These are phyloP conservation scores for Glomeris marginata DNA, from an alignment of 2,888 invertebrate species.

Conservation along the genomic window DNA sequence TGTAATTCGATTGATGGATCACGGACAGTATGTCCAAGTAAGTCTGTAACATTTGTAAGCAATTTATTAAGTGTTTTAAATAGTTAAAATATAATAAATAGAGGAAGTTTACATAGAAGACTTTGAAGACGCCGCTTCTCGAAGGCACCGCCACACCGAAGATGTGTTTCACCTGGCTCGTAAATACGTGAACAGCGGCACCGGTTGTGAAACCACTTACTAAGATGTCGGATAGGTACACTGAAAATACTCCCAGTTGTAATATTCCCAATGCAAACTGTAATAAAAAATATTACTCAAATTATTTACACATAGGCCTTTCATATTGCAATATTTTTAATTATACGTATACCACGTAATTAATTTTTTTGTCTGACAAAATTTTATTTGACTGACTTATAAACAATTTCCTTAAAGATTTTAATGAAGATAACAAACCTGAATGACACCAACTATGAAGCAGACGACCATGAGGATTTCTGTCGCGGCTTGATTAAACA, in stretches of 20 bases:
- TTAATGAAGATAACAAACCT: conserved; percentile 7
- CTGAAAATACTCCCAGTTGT: conserved; percentile 55
- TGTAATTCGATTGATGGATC: conserved; percentile 43
- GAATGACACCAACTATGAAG: conserved; percentile 8
- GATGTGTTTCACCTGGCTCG: conserved; percentile 44
- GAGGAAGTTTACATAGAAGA: conserved; percentile 1
- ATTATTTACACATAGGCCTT: too few species aligned
- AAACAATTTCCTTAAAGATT: background rate
- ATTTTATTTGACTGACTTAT: too few species aligned
- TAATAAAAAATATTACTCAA: too few species aligned
- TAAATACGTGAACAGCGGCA: conserved; percentile 70
- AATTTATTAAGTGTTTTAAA: background rate
- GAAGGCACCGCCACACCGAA: conserved; percentile 1
- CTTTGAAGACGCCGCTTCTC: background rate
- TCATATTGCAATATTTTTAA: too few species aligned
- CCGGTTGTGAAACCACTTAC: conserved; percentile 81
- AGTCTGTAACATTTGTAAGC: conserved; percentile 35
- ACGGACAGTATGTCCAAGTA: conserved; percentile 41
- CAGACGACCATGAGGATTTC: conserved; percentile 10
- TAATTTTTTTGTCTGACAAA: too few species aligned
- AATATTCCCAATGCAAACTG: conserved; percentile 47
- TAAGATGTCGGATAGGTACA: conserved; percentile 60
- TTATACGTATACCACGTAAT: too few species aligned
- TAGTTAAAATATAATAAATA: background rate
- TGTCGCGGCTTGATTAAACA: background rate